Evolutionary conservation across 2,113 vertebrate species (phyloP), one percentile per base, ranked within the genome.

Genomic region (Nothocercus nigrocapillus): DNA sequence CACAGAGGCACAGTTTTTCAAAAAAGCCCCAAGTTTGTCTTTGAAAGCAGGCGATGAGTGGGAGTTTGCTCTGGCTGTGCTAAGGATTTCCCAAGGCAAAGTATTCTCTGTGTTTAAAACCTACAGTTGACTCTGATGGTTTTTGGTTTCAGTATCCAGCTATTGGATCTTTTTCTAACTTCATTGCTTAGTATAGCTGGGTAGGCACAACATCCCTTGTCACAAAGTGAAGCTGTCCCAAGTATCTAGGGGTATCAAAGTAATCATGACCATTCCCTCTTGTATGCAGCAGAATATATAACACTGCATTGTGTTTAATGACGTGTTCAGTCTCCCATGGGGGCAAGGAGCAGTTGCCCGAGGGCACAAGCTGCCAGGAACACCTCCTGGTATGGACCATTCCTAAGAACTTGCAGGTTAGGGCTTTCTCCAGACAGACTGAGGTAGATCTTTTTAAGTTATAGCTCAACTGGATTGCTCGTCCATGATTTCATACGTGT

Each of bases 1-100:
- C 66, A n/a, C 4, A n/a, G 7, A 59, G 34, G 34, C 8, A 47
- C 30, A 21, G 13, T 27, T 27, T 67, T 93, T 86, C 62, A 83
- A n/a, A 59, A 86, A 44, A 83, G 8, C 2, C 1, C 0, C 0
- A n/a, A 17, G 0, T 59, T 86, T 86, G 54, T 58, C 58, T 86
- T 54, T 0, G 1, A 54, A 69, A 68, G 36, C 36, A 79, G 21
- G 13, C 18, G 42, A 8, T 16, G 16, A 76, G 44, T 18, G 62
- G n/a, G 19, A 54, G 4, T 2, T 5, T 32, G 4, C 25, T 54
- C 11, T 32, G 14, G 45, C 25, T 80, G 7, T 49, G 7, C 3
- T 36, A 44, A 79, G 19, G 15, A 4, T 38, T 89, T 76, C 16
- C 62, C 83, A 70, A 54, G 7, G 47, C 13, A 44, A 76, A 42